Evolutionary conservation across 2,797 vertebrate species (phyloP).

Genomic region (Sebastes aleutianus): DNA sequence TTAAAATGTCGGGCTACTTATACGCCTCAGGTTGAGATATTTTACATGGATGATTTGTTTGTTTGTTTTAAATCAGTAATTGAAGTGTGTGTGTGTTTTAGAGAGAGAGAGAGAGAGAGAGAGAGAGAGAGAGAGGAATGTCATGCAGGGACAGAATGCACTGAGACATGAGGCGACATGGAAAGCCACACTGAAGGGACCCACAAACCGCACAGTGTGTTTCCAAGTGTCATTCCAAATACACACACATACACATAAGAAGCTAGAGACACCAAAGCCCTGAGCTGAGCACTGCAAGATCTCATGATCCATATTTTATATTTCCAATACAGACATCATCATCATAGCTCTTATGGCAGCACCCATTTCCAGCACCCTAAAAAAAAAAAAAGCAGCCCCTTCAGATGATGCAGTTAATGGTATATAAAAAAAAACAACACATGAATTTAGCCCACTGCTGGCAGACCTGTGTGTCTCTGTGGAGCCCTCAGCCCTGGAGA

Average conservation of each 20-base stretch:
- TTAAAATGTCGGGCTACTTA: no score
- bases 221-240: background rate
- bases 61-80: no score
- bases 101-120: no score
- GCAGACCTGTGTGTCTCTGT: background rate
- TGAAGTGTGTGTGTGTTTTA: background rate
- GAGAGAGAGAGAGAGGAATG: background rate
- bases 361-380: background rate
- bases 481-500: background rate
- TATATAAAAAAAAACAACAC: no score
- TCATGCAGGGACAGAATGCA: slow-evolving; percentile 19
- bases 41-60: background rate
- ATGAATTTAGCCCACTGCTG: background rate
- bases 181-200: slow-evolving; percentile 7
- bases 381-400: background rate
- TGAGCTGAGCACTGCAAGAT: background rate
- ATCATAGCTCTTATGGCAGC: background rate
- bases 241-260: no score
- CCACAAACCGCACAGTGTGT: slow-evolving; percentile 11
- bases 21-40: background rate
- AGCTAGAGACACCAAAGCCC: background rate
- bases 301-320: background rate
- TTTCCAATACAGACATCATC: background rate
- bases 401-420: background rate
- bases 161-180: background rate